Percentiles rank a stretch among this genome's conserved stretches.
Evolutionary conservation across 2,797 vertebrate species (phyloP).

Genomic region (Clarias platycephalus): DNA sequence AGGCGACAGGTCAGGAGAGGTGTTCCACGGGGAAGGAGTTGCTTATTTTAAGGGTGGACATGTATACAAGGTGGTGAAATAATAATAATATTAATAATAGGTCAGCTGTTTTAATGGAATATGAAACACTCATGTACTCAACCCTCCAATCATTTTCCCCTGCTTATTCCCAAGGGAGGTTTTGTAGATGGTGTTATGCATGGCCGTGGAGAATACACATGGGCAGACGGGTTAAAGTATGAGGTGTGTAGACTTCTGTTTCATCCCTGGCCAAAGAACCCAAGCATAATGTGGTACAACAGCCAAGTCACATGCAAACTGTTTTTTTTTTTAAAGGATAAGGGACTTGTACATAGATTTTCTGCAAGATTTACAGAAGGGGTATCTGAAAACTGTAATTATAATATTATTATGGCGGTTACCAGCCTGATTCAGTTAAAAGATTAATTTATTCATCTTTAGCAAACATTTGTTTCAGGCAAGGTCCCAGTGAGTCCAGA

Average conservation of each 20-base stretch:
- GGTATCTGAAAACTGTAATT: neutral
- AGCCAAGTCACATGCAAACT: neutral
- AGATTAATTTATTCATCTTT: neutral
- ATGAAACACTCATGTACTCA: neutral
- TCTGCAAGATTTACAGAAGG: neutral
- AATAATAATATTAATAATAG: neutral
- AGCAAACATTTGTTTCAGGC: neutral
- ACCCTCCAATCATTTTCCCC: neutral
- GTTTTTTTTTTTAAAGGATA: neutral
- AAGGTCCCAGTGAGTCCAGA: neutral
- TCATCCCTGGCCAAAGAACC: neutral
- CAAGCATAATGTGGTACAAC: neutral
- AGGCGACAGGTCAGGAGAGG: slow-evolving; percentile 71
- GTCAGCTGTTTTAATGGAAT: neutral
- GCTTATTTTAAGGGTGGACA: slow-evolving; percentile 82
- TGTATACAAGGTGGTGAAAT: slow-evolving; percentile 74
- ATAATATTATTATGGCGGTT: neutral
- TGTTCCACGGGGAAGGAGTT: slow-evolving; percentile 81
- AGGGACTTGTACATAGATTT: neutral
- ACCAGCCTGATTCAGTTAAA: neutral
- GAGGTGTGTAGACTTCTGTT: slow-evolving; percentile 75
- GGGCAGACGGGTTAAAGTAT: slow-evolving; percentile 80
- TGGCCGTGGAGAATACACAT: slow-evolving; percentile 80
- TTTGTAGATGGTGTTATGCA: slow-evolving; percentile 87
- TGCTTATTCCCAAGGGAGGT: slow-evolving; percentile 73